A percentile compares a stretch with the other conserved stretches of the same genome.
Evolutionary conservation across 2,888 invertebrate genomes (phyloP).

Genomic region (Lithosia quadra): DNA sequence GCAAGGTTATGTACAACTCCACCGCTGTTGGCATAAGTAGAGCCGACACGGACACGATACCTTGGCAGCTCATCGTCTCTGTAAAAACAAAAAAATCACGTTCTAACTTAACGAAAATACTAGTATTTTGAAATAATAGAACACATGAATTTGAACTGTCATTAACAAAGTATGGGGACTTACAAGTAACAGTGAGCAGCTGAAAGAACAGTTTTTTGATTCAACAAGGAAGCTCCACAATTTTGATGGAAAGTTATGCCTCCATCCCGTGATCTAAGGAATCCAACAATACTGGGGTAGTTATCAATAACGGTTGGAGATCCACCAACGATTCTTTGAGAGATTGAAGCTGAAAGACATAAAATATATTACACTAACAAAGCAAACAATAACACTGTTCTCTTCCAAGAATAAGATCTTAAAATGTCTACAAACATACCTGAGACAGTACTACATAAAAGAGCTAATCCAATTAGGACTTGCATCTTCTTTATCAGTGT

Average conservation of each 20-base stretch:
- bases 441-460: background rate
- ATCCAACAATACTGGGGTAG: constrained; percentile 4
- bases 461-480: background rate
- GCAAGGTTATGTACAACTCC: background rate
- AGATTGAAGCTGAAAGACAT: background rate
- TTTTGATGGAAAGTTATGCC: background rate
- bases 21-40: constrained; percentile 2
- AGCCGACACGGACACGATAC: constrained; percentile 3
- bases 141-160: no score
- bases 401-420: background rate
- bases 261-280: background rate
- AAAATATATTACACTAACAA: background rate
- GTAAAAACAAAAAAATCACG: background rate
- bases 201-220: background rate
- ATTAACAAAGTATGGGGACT: background rate
- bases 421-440: background rate
- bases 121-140: no score
- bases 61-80: background rate
- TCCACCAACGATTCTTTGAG: constrained; percentile 10
- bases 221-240: background rate
- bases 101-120: background rate
- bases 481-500: background rate
- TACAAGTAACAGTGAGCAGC: background rate
- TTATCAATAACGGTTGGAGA: background rate
- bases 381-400: no score